phyloP scores from a whole-genome alignment of 2,888 invertebrate genomes.

The Brenthis ino region DNA sequence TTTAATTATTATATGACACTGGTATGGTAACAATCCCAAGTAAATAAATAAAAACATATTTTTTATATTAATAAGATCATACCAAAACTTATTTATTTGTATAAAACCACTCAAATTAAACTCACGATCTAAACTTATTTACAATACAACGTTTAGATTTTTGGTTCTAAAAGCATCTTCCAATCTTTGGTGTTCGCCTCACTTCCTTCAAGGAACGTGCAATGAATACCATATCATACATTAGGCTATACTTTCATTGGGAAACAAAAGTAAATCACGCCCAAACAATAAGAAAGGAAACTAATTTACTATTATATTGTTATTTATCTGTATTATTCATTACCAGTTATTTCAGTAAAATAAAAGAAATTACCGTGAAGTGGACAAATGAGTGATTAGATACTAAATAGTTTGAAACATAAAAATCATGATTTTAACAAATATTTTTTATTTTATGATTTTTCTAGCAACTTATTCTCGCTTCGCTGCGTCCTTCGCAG shows the following conservation, averaged over 20 bases:
- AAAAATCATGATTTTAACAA: too few species aligned
- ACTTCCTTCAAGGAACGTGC: conserved; percentile 27
- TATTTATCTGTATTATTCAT: too few species aligned
- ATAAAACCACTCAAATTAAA: not conserved
- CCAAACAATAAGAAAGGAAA: conserved; percentile 2
- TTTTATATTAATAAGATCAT: not conserved
- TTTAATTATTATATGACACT: too few species aligned
- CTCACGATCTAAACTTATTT: conserved; percentile 16
- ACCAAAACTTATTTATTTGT: not conserved
- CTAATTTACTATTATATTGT: not conserved
- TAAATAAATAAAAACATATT: not conserved
- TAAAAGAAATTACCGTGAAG: too few species aligned
- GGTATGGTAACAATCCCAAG: too few species aligned
- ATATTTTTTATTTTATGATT: too few species aligned
- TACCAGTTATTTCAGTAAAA: too few species aligned
- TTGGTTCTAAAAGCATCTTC: conserved; percentile 10
- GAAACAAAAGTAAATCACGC: not conserved
- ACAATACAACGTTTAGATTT: conserved; percentile 14
- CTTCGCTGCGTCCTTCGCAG: too few species aligned
- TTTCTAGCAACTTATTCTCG: too few species aligned
- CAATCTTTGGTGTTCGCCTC: conserved; percentile 33
- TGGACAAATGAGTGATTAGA: too few species aligned
- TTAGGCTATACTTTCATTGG: not conserved
- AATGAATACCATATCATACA: conserved; percentile 24
- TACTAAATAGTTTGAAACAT: too few species aligned